Evolutionary conservation across 2,888 invertebrate genomes (phyloP), one percentile per base, ranked within the genome.

Genomic region (Sepioteuthis lessoniana): DNA sequence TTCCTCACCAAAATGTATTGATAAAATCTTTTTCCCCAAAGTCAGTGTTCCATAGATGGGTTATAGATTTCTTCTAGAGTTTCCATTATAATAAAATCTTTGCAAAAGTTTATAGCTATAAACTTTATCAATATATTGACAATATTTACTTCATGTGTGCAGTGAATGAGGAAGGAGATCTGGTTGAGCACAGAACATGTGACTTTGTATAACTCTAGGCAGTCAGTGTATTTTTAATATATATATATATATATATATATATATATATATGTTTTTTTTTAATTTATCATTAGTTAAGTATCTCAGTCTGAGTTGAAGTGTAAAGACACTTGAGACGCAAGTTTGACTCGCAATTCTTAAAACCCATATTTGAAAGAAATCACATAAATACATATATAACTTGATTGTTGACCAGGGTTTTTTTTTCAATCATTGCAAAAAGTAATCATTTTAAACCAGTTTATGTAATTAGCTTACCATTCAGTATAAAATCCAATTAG

Each of bases 51-150:
- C 47, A 47, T 13, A 47, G 47, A 47, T 47, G 47, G 19, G 47
- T 47, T 47, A 47, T 47, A 47, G 47, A 47, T 47, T 47, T 47
- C 47, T 47, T 47, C 47, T 47, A 47, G 47, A 47, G 47, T 47
- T 47, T 47, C 47, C 47, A 47, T 47, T 47, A 47, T 19, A 16
- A 47, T 47, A 47, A 19, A 47, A 13, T 19, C 13, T 47, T 19
- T 47, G 47, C 19, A 47, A 47, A 47, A 19, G 47, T 47, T 47
- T 47, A 47, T 47, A 47, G 47, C 76, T 76, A 35, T n/a, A n/a
- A 76, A 76, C 76, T 76, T 76, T 76, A 76, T 76, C 76, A n/a
- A 76, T 76, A 76, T 76, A 76, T 76, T 76, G 76, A 76, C n/a
- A 76, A 76, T 76, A 76, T 76, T 76, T 35, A 76, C 10, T n/a